Evolutionary conservation across 2,113 vertebrate species (phyloP).

Genomic region (Hippocampus guttulatus): DNA sequence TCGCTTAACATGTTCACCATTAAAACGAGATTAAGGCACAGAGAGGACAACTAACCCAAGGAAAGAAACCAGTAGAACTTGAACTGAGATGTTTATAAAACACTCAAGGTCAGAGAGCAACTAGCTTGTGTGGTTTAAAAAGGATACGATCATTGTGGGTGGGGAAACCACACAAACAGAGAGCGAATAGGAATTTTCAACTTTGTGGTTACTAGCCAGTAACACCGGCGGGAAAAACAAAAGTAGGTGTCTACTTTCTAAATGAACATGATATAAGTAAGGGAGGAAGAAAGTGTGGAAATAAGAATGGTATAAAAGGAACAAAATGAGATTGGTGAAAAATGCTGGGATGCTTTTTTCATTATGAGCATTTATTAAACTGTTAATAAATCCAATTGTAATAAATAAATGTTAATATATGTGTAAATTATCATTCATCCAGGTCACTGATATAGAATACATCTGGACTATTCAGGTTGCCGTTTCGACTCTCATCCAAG

Average conservation of each 20-base stretch:
- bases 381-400: no score
- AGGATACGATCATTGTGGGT: neutral
- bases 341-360: no score
- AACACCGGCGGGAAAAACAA: neutral
- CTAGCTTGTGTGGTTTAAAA: neutral
- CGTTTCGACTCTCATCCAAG: no score
- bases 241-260: neutral
- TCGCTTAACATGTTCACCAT: conserved; percentile 6
- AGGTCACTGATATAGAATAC: no score
- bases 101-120: conserved; percentile 4
- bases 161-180: neutral
- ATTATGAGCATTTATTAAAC: no score
- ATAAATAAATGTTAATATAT: no score
- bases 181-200: neutral
- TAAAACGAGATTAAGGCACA: neutral
- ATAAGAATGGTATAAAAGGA: no score
- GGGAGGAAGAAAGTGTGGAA: no score
- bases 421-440: no score
- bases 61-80: conserved; percentile 17
- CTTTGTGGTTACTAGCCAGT: neutral
- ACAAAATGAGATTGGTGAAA: no score
- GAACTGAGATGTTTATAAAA: conserved; percentile 18
- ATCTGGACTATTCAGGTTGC: no score
- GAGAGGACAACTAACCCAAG: conserved; percentile 1
- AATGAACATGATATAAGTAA: no score